Evolutionary conservation across 2,797 vertebrate genomes (phyloP).

Genomic region (Sciurus vulgaris): DNA sequence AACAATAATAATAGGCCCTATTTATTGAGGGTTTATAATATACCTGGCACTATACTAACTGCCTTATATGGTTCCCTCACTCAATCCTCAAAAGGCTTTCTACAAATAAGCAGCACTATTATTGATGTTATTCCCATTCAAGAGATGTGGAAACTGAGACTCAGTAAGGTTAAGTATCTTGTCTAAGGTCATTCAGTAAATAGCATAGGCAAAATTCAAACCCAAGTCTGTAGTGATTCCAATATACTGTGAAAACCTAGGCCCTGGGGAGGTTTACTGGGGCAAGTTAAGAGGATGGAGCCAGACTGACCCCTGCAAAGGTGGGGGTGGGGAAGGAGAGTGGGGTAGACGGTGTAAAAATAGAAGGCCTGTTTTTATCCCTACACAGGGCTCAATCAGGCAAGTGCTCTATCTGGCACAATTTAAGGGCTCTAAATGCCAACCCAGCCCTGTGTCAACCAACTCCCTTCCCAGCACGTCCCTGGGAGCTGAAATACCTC

Average conservation of each 20-base stretch:
- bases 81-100: conserved; percentile 9
- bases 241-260: not conserved
- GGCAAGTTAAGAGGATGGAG: not conserved
- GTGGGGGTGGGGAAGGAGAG: not conserved
- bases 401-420: conserved; percentile 74
- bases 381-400: conserved; percentile 70
- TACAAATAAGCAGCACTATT: not conserved
- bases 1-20: not conserved
- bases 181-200: not conserved
- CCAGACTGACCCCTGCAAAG: conserved; percentile 38
- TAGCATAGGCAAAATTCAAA: conserved; percentile 10
- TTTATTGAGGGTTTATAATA: not conserved
- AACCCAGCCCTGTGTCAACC: conserved; percentile 67
- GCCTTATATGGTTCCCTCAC: not conserved
- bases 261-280: not conserved
- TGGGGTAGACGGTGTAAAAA: conserved; percentile 69
- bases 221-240: not conserved
- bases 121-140: conserved; percentile 18
- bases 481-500: conserved; percentile 62
- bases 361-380: conserved; percentile 76
- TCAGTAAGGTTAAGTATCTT: conserved; percentile 55
- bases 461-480: conserved; percentile 45
- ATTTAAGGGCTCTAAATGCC: conserved; percentile 73
- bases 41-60: not conserved
- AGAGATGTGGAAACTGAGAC: conserved; percentile 29